Percentiles rank a stretch among this genome's conserved stretches.
Conservation (phyloP, 2,888 invertebrate species). For the Coleophora deauratella region DNA sequence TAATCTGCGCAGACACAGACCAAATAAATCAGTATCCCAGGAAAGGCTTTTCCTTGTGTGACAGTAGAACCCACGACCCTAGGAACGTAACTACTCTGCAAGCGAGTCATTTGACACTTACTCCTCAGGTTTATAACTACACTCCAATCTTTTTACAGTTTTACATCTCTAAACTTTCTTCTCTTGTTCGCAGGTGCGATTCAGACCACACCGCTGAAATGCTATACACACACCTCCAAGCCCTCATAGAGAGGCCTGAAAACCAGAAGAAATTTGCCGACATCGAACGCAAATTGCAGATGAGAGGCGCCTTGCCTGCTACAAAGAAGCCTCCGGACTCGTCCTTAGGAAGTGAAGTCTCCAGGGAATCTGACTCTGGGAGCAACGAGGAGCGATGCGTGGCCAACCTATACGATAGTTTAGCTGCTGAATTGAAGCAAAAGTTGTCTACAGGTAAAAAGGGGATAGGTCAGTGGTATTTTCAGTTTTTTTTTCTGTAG, state of each 20-base stretch:
- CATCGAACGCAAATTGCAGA: conserved; percentile 77
- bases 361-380: conserved; percentile 80
- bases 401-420: conserved; percentile 89
- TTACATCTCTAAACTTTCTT: not conserved
- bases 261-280: conserved; percentile 89
- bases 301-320: conserved; percentile 73
- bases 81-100: too few species aligned
- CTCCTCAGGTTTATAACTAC: too few species aligned
- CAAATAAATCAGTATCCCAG: too few species aligned
- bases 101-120: too few species aligned
- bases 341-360: conserved; percentile 83
- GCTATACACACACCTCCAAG: conserved; percentile 88
- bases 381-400: conserved; percentile 80
- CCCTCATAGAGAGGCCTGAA: conserved; percentile 86
- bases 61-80: too few species aligned
- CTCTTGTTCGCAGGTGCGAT: conserved; percentile 78
- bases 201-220: conserved; percentile 93
- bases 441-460: conserved; percentile 75
- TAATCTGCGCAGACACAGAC: too few species aligned
- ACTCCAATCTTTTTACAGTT: too few species aligned
- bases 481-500: conserved; percentile 29
- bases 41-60: too few species aligned
- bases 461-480: conserved; percentile 57
- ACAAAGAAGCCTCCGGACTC: conserved; percentile 80
- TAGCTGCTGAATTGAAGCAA: conserved; percentile 90